Percentiles rank a stretch among this genome's conserved stretches.
These are phyloP conservation scores for Cebidichthys violaceus DNA, from an alignment of 2,113 vertebrate species.

Conservation along the genomic window DNA sequence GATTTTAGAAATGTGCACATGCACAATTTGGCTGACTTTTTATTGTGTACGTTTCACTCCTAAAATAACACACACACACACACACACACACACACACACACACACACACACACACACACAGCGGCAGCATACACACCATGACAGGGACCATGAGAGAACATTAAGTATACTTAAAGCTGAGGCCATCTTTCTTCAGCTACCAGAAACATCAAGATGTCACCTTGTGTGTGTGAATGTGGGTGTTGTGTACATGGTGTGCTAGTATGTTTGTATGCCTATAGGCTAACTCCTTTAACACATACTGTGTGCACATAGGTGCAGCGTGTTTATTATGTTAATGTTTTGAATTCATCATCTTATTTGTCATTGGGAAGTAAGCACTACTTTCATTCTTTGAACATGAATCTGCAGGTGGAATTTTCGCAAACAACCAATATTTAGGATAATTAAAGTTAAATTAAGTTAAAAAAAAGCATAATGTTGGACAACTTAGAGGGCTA, in stretches of 20 bases:
- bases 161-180: not conserved
- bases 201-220: constrained; percentile 7
- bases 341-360: not conserved
- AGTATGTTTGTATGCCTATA: not conserved
- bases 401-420: not conserved
- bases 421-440: not conserved
- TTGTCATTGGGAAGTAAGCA: not conserved
- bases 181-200: not conserved
- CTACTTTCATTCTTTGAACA: not conserved
- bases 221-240: not conserved
- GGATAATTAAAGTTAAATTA: not conserved
- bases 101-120: no score
- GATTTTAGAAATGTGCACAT: no score
- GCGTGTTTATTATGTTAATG: not conserved
- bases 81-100: no score
- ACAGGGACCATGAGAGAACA: not conserved
- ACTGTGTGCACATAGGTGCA: not conserved
- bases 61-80: no score
- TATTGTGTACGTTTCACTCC: not conserved
- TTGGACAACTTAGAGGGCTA: not conserved
- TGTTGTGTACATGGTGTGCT: not conserved
- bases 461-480: no score
- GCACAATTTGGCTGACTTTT: not conserved
- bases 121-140: not conserved
- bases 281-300: not conserved